These are phyloP conservation scores for Huso huso DNA, from an alignment of 2,797 vertebrate genomes.

Conservation along the genomic window DNA sequence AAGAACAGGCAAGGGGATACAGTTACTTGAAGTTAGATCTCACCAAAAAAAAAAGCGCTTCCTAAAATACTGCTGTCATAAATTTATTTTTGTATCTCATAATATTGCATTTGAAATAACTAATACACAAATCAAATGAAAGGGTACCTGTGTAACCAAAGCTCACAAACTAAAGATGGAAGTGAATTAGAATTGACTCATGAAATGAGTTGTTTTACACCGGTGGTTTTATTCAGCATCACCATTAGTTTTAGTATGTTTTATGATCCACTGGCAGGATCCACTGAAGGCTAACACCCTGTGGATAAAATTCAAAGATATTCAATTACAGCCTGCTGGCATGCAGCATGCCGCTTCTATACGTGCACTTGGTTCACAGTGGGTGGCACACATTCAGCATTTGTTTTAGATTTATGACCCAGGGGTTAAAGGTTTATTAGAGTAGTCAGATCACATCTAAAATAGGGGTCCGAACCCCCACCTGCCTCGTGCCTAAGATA, in stretches of 20 bases:
- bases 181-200: background rate
- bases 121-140: slow-evolving; percentile 2
- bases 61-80: slow-evolving; percentile 8
- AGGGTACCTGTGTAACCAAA: background rate
- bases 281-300: background rate
- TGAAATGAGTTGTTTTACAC: slow-evolving; percentile 10
- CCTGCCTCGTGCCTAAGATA: slow-evolving; percentile 23
- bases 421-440: slow-evolving; percentile 60
- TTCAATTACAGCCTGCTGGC: slow-evolving; percentile 57
- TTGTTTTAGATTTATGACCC: slow-evolving; percentile 60
- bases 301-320: slow-evolving; percentile 31
- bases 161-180: background rate
- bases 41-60: background rate
- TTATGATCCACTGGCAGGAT: slow-evolving; percentile 1
- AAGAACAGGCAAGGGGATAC: slow-evolving; percentile 1
- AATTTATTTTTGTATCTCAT: slow-evolving; percentile 12
- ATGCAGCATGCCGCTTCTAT: slow-evolving; percentile 53
- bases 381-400: slow-evolving; percentile 60
- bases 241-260: slow-evolving; percentile 1
- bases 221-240: slow-evolving; percentile 1
- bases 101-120: slow-evolving; percentile 9
- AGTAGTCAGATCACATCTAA: slow-evolving; percentile 54
- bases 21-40: background rate
- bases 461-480: slow-evolving; percentile 43
- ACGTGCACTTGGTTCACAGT: slow-evolving; percentile 52